A percentile compares a stretch with the other conserved stretches of the same genome.
Conservation (phyloP, 2,888 invertebrate genomes). For the Noctua janthe region DNA sequence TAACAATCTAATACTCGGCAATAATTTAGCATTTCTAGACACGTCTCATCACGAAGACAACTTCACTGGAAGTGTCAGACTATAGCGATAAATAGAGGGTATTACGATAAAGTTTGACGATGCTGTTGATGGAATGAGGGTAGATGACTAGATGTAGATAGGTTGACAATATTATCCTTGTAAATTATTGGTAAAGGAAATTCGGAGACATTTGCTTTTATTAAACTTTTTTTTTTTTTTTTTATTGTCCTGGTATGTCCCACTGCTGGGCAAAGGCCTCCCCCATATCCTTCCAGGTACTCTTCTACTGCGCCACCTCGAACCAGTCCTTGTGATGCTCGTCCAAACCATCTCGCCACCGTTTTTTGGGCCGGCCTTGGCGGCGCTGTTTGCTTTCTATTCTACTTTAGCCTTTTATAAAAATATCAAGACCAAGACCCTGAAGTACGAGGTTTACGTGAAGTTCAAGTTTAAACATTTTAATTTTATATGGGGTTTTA, state of each 20-base stretch:
- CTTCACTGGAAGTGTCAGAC: constrained; percentile 42
- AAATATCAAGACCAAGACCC: constrained; percentile 21
- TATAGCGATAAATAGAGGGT: constrained; percentile 32
- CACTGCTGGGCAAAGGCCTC: too few relatives aligned
- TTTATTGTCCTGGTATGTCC: too few relatives aligned
- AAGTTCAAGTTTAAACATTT: constrained; percentile 17
- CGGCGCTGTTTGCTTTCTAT: too few relatives aligned
- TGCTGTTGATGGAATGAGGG: constrained; percentile 29
- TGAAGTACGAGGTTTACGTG: not conserved
- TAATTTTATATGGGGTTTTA: not conserved
- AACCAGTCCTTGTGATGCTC: too few relatives aligned
- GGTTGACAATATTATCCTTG: constrained; percentile 34
- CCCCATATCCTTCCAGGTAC: too few relatives aligned
- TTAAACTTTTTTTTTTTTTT: not conserved
- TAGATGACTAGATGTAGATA: constrained; percentile 14
- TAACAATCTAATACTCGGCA: constrained; percentile 55
- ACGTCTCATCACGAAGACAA: constrained; percentile 47
- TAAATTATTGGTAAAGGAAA: constrained; percentile 20
- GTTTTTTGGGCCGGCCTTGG: too few relatives aligned
- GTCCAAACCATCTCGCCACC: too few relatives aligned
- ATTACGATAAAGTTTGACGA: constrained; percentile 42
- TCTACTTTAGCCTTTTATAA: not conserved
- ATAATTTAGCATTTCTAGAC: constrained; percentile 65
- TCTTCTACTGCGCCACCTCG: too few relatives aligned
- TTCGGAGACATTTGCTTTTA: constrained; percentile 17